Base-by-base conservation (phyloP, 1,140 invertebrate species). In the Drosophila sechellia region DNA sequence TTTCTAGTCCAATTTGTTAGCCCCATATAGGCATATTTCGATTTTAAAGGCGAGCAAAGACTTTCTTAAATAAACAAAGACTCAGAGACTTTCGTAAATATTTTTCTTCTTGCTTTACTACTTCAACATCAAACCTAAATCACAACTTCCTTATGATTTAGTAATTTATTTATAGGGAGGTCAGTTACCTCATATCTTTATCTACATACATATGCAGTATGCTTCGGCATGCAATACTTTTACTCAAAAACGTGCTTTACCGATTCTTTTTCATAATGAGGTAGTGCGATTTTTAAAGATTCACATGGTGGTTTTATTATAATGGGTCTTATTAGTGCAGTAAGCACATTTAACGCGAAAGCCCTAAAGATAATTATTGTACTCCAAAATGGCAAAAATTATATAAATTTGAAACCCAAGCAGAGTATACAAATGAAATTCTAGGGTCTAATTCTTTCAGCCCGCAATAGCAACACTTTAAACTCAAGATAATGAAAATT, bases 401-500 rank as follows among this genome's bases (percentile, higher is more conserved):
- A 37, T 52, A 52, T 49, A 27, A 20, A 52, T 25, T 60, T 27
- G 5, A 2, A 60, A 20, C 54, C n/a, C 4, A 5, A 34, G 6
- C 34, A 35, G 15, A 13, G 17, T 43, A 59, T 43, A 46, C 27
- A 64, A 63, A 63, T 64, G 27, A 37, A 43, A 52, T 40, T 4
- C 15, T 34, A 63, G 22, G 46, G 6, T 22, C 25, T 11, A 13
- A 25, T 49, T 37, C 35, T 63, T 50, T 50, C n/a, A 31, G 35
- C 27, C 34, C 4, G 22, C 4, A 48, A 31, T 39, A 22, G 63
- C 17, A 66, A 39, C 43, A 65, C 66, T 46, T 68, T 56, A 69
- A 56, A 70, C 66, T 69, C 66, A 69, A 70, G 50, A 70, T 70
- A 50, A 70, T 70, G 64, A 57, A 70, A 70, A 57, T 69, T 57